Evolutionary conservation across 2,888 invertebrate genomes (phyloP), one percentile per base, ranked within the genome.

Genomic region (Eristalis arbustorum): DNA sequence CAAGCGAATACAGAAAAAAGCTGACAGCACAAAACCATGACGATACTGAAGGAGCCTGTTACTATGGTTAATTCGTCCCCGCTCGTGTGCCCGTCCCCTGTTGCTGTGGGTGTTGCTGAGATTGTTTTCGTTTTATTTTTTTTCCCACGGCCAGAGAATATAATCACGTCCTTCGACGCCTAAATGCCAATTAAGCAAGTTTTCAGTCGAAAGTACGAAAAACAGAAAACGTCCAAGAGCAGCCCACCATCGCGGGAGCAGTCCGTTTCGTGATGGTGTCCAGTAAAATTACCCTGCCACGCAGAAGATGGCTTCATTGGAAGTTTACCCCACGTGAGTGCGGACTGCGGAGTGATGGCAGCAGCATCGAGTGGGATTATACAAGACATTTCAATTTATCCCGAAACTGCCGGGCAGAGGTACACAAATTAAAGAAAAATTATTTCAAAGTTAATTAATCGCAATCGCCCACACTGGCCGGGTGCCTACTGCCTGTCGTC

Each of bases 381-480:
- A 18, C 18, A n/a, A 64, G 66, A 66, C 64, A 78, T 71, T 78
- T 66, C 66, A 72, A 78, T 78, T 72, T 64, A 64, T 49, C 49
- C 49, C 6, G 6, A 49, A 49, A 18, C 1, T 18, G 28, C 56
- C 10, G 37, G 18, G 14, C 4, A 18, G 49, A 34, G 42, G 3
- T 2, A n/a, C 22, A 14, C 28, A 34, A 31, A 61, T 11, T 66
- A 59, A 25, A 66, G 31, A 42, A 37, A n/a, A 40, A 72, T 25
- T 56, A 67, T 23, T 67, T 74, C 28, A 31, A 68, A 80, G 73
- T 73, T 80, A 80, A 80, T 80, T 80, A 74, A 74, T 74, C 42
- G 25, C 63, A 69, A 40, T 67, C 69, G 68, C 61, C 77, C 40
- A 63, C 61, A 61, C 62, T 68, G 49, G 40, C 61, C 61, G 76